Evolutionary conservation across 2,797 vertebrate genomes (phyloP), one percentile per base, ranked within the genome.

Genomic region (Hippoglossus hippoglossus): DNA sequence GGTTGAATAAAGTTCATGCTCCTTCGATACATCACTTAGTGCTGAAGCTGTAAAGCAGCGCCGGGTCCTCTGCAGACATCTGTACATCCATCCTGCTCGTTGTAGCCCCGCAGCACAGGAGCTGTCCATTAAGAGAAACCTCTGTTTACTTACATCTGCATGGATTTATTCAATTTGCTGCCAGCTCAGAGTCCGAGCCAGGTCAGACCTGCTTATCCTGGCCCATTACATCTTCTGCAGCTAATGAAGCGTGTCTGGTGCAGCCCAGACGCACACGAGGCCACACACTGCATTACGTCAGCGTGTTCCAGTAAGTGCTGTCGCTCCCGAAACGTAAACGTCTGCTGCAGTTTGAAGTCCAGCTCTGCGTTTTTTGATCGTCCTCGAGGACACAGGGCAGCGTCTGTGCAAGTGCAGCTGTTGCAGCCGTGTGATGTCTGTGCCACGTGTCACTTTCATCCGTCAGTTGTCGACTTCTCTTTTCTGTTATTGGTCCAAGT

Each of bases 261-360:
- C 44, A 19, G 52, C 19, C 11, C 58, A 51, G 21, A 58, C 10
- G 62, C 58, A 56, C 64, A 71, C 24, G 16, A 9, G 46, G 51
- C 52, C 55, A 53, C 71, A 63, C 59, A 71, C 75, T 21, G 34
- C 58, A 53, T 63, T 28, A 67, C 63, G 25, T 73, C 72, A 63
- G 57, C 15, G 44, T 26, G 4, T 78, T 87, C 78, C 78, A 55
- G 76, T 77, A 75, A 86, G 34, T 9, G n/a, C 73, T 19, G 10
- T 65, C 50, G 1, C 63, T 36, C 49, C 50, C 3, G 22, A 63
- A 63, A 78, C 41, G n/a, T 77, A 79, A 88, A 79, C 73, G 1
- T 46, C 19, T 9, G 0, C 62, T 21, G 76, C 64, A 58, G 71
- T 64, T 77, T 49, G 28, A 44, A 57, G 47, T 61, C 41, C 15